phyloP scores from a whole-genome alignment of 2,888 invertebrate species.

The Dysmachus trigonus region DNA sequence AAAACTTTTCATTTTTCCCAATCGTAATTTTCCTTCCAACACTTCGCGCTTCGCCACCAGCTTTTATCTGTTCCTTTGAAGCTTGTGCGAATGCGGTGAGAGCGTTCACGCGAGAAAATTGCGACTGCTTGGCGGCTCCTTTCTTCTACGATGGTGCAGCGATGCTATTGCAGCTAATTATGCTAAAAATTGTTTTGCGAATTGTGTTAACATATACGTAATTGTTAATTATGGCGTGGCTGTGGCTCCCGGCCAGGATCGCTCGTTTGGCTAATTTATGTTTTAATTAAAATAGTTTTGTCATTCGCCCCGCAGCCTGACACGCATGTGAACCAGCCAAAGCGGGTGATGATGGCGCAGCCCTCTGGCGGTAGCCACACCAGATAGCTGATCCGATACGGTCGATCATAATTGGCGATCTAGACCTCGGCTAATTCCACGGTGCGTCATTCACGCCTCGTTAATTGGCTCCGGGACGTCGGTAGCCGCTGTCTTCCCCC shows the following conservation, averaged over 20 bases:
- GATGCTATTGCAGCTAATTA: conserved; percentile 40
- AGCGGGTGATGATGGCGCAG: not conserved
- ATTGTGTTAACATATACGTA: conserved; percentile 50
- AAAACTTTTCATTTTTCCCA: conserved; percentile 44
- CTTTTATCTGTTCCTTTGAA: not conserved
- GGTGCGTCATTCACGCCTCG: conserved; percentile 34
- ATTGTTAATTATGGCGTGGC: conserved; percentile 46
- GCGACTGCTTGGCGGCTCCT: conserved; percentile 42
- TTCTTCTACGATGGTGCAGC: conserved; percentile 37
- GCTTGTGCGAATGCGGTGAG: not conserved
- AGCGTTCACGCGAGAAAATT: conserved; percentile 38
- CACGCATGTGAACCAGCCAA: conserved; percentile 3
- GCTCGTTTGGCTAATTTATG: conserved; percentile 47
- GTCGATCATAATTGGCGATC: conserved; percentile 16
- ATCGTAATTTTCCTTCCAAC: conserved; percentile 23
- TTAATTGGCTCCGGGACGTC: conserved; percentile 21
- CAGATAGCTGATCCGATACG: not conserved
- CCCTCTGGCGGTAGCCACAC: not conserved
- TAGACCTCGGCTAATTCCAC: conserved; percentile 3
- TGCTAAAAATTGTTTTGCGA: conserved; percentile 49
- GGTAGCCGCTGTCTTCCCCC: not conserved
- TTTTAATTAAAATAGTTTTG: conserved; percentile 47
- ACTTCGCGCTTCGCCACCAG: not conserved
- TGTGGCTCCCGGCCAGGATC: not conserved
- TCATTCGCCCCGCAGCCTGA: not conserved